Conservation (phyloP, 1,140 invertebrate genomes). For the Phymastichus coffea region DNA sequence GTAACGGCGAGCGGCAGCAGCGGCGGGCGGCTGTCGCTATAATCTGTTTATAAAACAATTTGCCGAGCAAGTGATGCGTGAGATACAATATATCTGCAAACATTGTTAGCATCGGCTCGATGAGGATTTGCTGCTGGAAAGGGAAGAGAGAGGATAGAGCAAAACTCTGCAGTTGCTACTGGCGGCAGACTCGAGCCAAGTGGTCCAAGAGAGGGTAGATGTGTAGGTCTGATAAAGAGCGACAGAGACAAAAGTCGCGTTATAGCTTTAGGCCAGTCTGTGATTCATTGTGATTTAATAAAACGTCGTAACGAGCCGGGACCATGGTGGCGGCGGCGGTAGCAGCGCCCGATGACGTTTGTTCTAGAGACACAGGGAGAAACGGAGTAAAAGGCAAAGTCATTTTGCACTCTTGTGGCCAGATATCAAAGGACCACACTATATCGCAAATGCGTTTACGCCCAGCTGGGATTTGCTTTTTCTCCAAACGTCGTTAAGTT, state of each 20-base stretch:
- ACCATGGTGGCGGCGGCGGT: not conserved
- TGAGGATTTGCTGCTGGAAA: slow-evolving; percentile 46
- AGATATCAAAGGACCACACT: slow-evolving; percentile 6
- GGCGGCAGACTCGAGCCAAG: not conserved
- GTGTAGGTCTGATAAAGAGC: slow-evolving; percentile 10
- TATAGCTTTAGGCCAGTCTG: slow-evolving; percentile 17
- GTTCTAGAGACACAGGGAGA: not conserved
- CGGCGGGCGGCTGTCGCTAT: slow-evolving; percentile 49
- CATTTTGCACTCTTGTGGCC: not conserved
- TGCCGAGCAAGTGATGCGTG: slow-evolving; percentile 58
- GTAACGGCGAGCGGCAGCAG: not conserved
- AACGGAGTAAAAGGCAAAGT: not conserved
- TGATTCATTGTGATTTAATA: slow-evolving; percentile 42
- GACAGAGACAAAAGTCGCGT: slow-evolving; percentile 20
- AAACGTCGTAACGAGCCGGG: slow-evolving; percentile 4
- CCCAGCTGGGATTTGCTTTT: not conserved
- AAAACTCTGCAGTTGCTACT: too few relatives aligned
- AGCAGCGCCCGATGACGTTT: slow-evolving; percentile 4
- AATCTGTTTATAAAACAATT: slow-evolving; percentile 62
- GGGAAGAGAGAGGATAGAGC: not conserved
- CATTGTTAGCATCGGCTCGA: slow-evolving; percentile 59
- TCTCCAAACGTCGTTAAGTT: slow-evolving; percentile 4
- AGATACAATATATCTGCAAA: slow-evolving; percentile 61
- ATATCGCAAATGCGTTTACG: not conserved
- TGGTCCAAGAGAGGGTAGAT: slow-evolving; percentile 3